Evolutionary conservation across 2,888 invertebrate species (phyloP), one percentile per base, ranked within the genome.

Genomic region (Zootermopsis nevadensis): DNA sequence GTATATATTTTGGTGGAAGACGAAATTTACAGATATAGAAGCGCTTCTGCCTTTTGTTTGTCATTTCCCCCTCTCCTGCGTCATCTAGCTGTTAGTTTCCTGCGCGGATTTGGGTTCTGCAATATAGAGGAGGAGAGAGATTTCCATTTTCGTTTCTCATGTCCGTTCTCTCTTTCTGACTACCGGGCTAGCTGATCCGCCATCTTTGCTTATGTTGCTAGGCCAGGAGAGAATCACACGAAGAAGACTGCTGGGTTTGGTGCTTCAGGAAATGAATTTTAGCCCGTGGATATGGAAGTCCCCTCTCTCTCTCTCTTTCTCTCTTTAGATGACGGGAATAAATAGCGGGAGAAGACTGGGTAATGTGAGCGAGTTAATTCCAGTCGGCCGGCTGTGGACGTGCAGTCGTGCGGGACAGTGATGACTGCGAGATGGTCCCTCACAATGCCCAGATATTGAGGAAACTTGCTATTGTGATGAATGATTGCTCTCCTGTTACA

Each of bases 251-350:
- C 77, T 77, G 35, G 60, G 35, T 55, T 35, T 60, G 55, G 79
- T 55, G 79, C 55, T 60, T 31, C 89, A 89, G 89, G 89, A 89
- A 89, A 89, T 89, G 89, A 89, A 89, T 89, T 89, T 89, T 88
- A 88, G 89, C 88, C 87, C 87, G 87, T 85, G 86, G 88, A 88
- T 89, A 89, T 88, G 82, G 82, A 80, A 83, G 35, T 55, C 55
- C 53, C 31, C 53, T 77, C 77, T 33, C 66, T 60, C 33, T 33
- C 72, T 72, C 72, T 72, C 72, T 30, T 30, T 69, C 60, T 53
- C 76, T 42, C 55, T 72, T 87, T 86, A 80, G 80, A 81, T 69
- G 81, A 81, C 80, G 83, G 81, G 84, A 83, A 81, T 83, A 82
- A 84, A 83, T 80, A 77, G 81, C 53, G 53, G 33, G 82, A 42